Evolutionary conservation across 2,113 vertebrate species (phyloP).

Genomic region (Phrynosoma blainvillii): DNA sequence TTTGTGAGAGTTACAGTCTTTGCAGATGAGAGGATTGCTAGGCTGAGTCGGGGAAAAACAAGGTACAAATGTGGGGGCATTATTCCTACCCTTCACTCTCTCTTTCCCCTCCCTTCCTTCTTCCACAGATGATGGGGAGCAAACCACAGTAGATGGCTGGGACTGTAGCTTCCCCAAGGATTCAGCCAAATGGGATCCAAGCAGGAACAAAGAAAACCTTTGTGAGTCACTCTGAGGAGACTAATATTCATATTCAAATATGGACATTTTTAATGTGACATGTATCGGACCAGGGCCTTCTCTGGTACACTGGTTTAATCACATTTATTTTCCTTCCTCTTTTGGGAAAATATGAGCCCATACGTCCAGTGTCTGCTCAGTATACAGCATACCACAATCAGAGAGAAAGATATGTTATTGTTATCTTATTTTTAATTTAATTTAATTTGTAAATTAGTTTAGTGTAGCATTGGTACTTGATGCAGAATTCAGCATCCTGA

Average conservation of each 20-base stretch:
- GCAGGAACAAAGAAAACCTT: slow-evolving; percentile 81
- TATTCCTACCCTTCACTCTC: accelerated
- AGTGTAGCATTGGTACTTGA: too few relatives aligned
- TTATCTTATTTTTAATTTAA: background rate
- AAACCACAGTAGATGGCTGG: slow-evolving; percentile 85
- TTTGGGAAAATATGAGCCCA: too few relatives aligned
- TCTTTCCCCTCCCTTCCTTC: background rate
- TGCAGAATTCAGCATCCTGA: background rate
- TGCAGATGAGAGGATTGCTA: too few relatives aligned
- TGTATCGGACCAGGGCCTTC: background rate
- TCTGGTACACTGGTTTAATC: background rate
- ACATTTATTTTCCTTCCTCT: background rate
- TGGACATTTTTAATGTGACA: background rate
- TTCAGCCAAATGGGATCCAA: slow-evolving; percentile 76
- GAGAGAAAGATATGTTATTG: background rate
- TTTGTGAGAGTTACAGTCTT: too few relatives aligned
- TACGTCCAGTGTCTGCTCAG: background rate
- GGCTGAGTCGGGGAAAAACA: too few relatives aligned
- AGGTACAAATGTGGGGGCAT: background rate
- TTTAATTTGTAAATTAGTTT: too few relatives aligned
- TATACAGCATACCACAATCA: background rate
- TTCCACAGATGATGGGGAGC: slow-evolving; percentile 81
- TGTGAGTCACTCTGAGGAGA: slow-evolving; percentile 75
- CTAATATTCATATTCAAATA: background rate
- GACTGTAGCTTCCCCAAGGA: slow-evolving; percentile 90